These are phyloP conservation scores for Typhlichthys subterraneus DNA, from an alignment of 2,797 vertebrate genomes.

Conservation along the genomic window DNA sequence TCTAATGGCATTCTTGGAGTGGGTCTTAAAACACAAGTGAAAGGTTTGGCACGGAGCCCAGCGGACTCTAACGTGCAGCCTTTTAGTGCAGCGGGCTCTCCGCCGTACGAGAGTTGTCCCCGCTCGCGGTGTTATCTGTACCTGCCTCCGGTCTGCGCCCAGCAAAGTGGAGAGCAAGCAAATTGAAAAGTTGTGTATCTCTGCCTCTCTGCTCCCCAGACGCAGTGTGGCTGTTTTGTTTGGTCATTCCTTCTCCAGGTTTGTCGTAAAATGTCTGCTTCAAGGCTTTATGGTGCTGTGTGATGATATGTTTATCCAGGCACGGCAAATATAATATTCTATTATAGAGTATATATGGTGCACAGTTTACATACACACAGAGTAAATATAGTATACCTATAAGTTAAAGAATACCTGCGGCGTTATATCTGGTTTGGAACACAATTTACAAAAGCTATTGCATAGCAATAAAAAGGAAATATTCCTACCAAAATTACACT, in stretches of 20 bases:
- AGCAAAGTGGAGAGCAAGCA: slow-evolving; percentile 44
- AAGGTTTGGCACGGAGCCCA: slow-evolving; percentile 49
- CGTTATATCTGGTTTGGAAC: too few relatives aligned
- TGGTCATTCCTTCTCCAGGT: slow-evolving; percentile 30
- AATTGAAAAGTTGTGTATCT: slow-evolving; percentile 55
- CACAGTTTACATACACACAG: too few relatives aligned
- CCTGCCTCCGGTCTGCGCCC: slow-evolving; percentile 13
- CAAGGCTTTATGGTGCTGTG: too few relatives aligned
- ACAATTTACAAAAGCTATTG: too few relatives aligned
- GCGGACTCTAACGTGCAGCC: slow-evolving; percentile 50
- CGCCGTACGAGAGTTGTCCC: slow-evolving; percentile 47
- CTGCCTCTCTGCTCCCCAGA: slow-evolving; percentile 14
- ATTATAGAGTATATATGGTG: too few relatives aligned
- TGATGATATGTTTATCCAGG: too few relatives aligned
- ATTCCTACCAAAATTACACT: too few relatives aligned
- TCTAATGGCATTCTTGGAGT: slow-evolving; percentile 46
- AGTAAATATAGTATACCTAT: too few relatives aligned
- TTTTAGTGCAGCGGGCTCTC: slow-evolving; percentile 50
- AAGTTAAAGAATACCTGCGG: too few relatives aligned
- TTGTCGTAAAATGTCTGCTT: slow-evolving; percentile 27
- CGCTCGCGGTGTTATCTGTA: slow-evolving; percentile 43
- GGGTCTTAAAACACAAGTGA: slow-evolving; percentile 58
- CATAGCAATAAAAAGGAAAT: too few relatives aligned
- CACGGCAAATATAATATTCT: too few relatives aligned
- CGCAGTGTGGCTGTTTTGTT: slow-evolving; percentile 29